Evolutionary conservation across 1,140 invertebrate genomes (phyloP).

Genomic region (Saxidomus purpurata): DNA sequence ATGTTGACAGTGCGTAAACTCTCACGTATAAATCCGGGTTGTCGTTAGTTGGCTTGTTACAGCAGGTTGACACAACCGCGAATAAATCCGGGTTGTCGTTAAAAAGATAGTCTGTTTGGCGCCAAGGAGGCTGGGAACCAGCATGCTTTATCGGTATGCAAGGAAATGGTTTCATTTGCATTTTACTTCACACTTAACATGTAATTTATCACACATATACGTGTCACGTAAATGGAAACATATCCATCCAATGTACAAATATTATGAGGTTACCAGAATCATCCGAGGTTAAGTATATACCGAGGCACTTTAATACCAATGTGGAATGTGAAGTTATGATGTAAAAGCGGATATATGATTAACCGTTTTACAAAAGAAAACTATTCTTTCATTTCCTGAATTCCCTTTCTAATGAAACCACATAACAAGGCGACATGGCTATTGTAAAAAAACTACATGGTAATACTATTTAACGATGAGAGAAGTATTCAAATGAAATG

Average conservation of each 20-base stretch:
- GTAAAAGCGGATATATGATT: not conserved
- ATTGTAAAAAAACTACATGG: not conserved
- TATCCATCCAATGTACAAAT: not conserved
- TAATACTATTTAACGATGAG: not conserved
- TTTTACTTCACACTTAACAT: not conserved
- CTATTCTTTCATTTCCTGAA: not conserved
- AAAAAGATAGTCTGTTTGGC: too few species aligned
- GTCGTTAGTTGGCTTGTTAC: too few species aligned
- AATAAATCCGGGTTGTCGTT: too few species aligned
- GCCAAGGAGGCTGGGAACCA: too few species aligned
- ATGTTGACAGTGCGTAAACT: too few species aligned
- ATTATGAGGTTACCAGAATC: not conserved
- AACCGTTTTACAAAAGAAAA: conserved; percentile 8
- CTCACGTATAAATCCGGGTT: too few species aligned
- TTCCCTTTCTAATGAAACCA: not conserved
- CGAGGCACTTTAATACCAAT: not conserved
- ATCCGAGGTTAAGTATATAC: not conserved
- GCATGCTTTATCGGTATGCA: too few species aligned
- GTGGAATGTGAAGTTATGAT: not conserved
- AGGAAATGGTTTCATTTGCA: not conserved
- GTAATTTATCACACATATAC: not conserved
- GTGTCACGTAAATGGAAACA: not conserved
- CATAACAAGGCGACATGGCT: conserved; percentile 27
- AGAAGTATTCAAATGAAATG: conserved; percentile 28
- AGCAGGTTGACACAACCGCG: too few species aligned